Evolutionary conservation across 2,888 invertebrate genomes (phyloP), one percentile per base, ranked within the genome.

Genomic region (Imbricaverruca yamaguchii): DNA sequence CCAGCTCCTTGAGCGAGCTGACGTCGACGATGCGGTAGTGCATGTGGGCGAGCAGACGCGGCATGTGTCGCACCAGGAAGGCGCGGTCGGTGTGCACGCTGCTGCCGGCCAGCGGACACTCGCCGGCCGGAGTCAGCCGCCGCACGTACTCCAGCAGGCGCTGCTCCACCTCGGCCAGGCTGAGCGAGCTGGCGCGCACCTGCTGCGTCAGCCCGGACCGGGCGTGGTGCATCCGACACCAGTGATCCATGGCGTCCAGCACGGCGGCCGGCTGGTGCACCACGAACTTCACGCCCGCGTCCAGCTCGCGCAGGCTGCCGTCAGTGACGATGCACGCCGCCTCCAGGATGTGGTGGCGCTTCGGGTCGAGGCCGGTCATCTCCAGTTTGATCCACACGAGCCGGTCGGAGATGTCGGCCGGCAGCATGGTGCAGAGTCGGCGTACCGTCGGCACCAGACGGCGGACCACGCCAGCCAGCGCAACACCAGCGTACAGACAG

Each of bases 11-110:
- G 25, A 98, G 88, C 0, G 94, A 91, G 63, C 94, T 94, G 4
- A 97, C 96, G 89, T 98, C 98, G 83, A 99, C 92, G 78, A 95
- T 92, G 85, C 98, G 91, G 87, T 98, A 97, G 87, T 98, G 96
- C 84, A 98, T 88, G 86, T 95, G 94, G 0, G 90, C 86, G 86
- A 93, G 87, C 11, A 98, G 88, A 77, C 84, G 89, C 0, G 96
- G 96, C 94, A 97, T 95, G 86, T 93, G 92, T 87, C 93, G 93
- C 18, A 87, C 86, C 55, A 98, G 86, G 87, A 98, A 98, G 81
- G 92, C 84, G 83, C 94, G 90, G 87, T 98, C 98, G 90, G 93
- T 92, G 85, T 94, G 93, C 8, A 97, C 90, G 81, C 93, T 92
- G 88, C 95, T 98, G 0, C 98, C 98, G 15, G 93, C 96, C 80